Percentiles rank a stretch among this genome's conserved stretches.
Evolutionary conservation across 1,140 invertebrate genomes (phyloP).

Genomic region (Phortica variegata): DNA sequence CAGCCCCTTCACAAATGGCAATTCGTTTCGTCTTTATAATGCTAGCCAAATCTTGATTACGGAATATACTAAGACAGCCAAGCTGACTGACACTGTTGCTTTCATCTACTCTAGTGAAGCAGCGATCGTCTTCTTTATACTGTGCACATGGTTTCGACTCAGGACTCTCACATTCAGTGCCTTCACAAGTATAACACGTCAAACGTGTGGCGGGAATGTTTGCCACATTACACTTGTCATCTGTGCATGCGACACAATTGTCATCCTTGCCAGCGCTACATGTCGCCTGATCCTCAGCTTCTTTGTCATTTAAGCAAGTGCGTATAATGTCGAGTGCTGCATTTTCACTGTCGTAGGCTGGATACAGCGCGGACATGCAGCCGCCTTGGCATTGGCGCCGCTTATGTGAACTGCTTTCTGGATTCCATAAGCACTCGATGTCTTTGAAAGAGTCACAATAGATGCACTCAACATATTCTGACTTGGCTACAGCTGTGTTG

Average conservation of each 20-base stretch:
- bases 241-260: constrained; percentile 30
- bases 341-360: constrained; percentile 27
- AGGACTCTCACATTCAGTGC: constrained; percentile 32
- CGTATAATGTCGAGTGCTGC: constrained; percentile 36
- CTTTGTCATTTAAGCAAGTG: constrained; percentile 46
- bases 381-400: constrained; percentile 38
- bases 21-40: constrained; percentile 43
- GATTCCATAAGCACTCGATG: constrained; percentile 25
- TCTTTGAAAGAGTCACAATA: constrained; percentile 44
- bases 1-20: constrained; percentile 29
- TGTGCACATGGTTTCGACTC: constrained; percentile 17
- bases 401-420: constrained; percentile 18
- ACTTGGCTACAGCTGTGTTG: constrained; percentile 28
- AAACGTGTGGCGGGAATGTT: constrained; percentile 28
- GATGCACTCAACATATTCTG: constrained; percentile 35
- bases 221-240: constrained; percentile 28
- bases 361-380: constrained; percentile 41
- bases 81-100: constrained; percentile 30
- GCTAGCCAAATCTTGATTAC: constrained; percentile 36
- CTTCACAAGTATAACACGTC: constrained; percentile 39
- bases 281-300: constrained; percentile 21
- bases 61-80: constrained; percentile 44
- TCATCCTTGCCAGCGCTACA: constrained; percentile 24
- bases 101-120: constrained; percentile 36
- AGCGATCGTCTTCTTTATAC: constrained; percentile 41